Evolutionary conservation across 1,140 invertebrate species (phyloP), one percentile per base, ranked within the genome.

Genomic region (Ips nitidus): DNA sequence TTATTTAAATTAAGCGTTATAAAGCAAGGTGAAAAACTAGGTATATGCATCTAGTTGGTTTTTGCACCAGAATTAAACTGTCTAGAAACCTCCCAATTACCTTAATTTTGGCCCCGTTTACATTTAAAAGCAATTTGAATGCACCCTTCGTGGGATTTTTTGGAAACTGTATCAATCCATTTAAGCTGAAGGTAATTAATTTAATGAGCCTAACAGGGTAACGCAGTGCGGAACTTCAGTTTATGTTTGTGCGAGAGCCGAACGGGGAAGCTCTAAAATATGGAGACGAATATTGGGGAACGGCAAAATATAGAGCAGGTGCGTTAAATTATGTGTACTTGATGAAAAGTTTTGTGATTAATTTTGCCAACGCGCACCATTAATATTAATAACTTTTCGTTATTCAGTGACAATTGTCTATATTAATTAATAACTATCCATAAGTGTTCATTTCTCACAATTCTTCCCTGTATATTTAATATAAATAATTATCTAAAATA

Each of bases 241-340:
- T 47, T 47, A 47, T 47, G 4, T 52, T 64, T 64, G 41, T 36
- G 7, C 52, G 39, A 22, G 22, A 22, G 22, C 22, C 22, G 45
- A 52, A 55, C 22, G 47, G 62, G 62, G 39, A 52, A 64, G 43
- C 2, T 38, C 39, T 64, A 40, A 45, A 64, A 22, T 52, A 47
- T 47, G 45, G 45, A 47, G 45, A 47, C 45, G 45, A 47, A 47
- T 47, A 47, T 47, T 47, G 4, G 45, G 45, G 45, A 47, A 47
- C n/a, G 45, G 45, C 4, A 47, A 47, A 47, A 47, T 47, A 47
- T 47, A n/a, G 45, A 47, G n/a, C 45, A 47, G 45, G 45, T 47
- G 45, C n/a, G 45, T 47, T 55, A 38, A 55, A 55, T 36, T 55
- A 55, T 55, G 38, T 55, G 2, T n/a, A 47, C n/a, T n/a, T 64